phyloP scores from a whole-genome alignment of 1,140 invertebrate genomes.

The Sipha flava region DNA sequence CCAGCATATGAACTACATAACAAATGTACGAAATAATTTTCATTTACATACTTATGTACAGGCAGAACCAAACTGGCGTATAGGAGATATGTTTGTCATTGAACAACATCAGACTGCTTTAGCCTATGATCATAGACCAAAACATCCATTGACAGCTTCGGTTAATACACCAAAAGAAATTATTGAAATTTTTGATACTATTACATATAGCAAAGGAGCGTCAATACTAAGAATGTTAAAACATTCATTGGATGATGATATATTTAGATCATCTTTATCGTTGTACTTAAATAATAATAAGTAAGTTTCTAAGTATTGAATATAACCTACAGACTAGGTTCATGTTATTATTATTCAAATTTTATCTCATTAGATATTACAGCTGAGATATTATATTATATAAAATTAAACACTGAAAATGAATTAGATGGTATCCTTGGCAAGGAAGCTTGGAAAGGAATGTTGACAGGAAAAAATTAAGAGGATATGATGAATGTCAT shows the following conservation, averaged over 20 bases:
- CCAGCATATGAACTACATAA: no score
- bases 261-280: constrained; percentile 10
- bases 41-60: not conserved
- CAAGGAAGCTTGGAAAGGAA: no score
- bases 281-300: constrained; percentile 2
- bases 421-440: no score
- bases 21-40: no score
- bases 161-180: constrained; percentile 86
- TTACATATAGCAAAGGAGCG: constrained; percentile 82
- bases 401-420: no score
- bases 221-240: constrained; percentile 33
- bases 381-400: no score
- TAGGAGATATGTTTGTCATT: constrained; percentile 46
- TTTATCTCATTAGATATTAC: no score
- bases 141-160: constrained; percentile 63
- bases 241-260: not conserved
- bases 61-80: constrained; percentile 42
- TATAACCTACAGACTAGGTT: no score
- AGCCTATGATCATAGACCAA: constrained; percentile 57
- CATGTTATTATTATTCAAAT: no score
- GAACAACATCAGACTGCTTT: constrained; percentile 47
- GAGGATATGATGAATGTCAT: no score
- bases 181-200: constrained; percentile 84
- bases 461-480: no score
- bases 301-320: not conserved